Conservation (phyloP, 1,140 invertebrate species). For the Pygmarrhopalites habei region DNA sequence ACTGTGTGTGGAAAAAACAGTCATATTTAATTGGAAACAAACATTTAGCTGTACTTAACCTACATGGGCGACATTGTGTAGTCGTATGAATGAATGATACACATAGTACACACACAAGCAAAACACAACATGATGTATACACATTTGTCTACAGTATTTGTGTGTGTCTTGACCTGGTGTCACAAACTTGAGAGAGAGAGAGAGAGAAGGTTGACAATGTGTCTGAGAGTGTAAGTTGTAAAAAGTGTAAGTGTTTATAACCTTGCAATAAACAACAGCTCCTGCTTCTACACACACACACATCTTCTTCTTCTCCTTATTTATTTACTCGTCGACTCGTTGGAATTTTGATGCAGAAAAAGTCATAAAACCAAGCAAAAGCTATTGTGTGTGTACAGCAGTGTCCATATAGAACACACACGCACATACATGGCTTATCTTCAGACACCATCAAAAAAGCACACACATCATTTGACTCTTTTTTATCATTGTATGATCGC, state of each 20-base stretch:
- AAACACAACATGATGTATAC: background rate
- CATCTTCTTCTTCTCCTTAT: background rate
- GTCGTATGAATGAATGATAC: no score
- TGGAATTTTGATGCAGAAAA: slow-evolving; percentile 1
- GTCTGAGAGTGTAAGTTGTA: background rate
- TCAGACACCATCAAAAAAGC: no score
- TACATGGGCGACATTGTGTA: slow-evolving; percentile 5
- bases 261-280: no score
- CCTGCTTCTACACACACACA: background rate
- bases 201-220: background rate
- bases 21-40: background rate
- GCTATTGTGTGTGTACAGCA: no score
- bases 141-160: background rate
- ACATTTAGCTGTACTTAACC: slow-evolving; percentile 10
- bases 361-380: slow-evolving; percentile 2
- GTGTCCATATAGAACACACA: no score
- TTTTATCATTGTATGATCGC: no score
- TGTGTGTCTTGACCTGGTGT: background rate
- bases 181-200: slow-evolving; percentile 2
- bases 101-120: no score
- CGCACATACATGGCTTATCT: no score
- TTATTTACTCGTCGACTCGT: background rate
- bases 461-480: no score
- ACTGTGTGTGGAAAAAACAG: background rate
- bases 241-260: background rate